These are phyloP conservation scores for Pelecanus crispus DNA, from an alignment of 2,113 vertebrate species.

Conservation along the genomic window DNA sequence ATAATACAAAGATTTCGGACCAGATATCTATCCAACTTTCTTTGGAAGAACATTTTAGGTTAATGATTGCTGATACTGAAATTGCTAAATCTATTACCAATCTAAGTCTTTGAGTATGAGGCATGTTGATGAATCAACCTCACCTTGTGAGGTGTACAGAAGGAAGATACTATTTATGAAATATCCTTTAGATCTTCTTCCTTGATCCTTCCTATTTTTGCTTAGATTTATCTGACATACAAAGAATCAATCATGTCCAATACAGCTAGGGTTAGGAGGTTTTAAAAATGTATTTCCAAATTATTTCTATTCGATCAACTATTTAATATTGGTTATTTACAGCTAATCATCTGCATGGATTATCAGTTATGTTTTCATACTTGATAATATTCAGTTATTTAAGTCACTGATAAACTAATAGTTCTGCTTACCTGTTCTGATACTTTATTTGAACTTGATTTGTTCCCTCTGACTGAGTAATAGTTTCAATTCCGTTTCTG, in stretches of 20 bases:
- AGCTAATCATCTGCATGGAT: not conserved
- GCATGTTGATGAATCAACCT: not conserved
- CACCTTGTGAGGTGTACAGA: not conserved
- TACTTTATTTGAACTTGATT: not conserved
- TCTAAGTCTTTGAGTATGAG: not conserved
- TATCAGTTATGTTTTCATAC: not conserved
- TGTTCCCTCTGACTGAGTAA: not conserved
- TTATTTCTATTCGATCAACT: not conserved
- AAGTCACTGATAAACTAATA: not conserved
- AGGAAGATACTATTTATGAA: not conserved
- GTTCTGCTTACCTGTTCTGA: not conserved
- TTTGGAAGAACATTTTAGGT: not conserved
- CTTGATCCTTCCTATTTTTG: not conserved
- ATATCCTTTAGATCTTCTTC: not conserved
- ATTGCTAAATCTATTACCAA: not conserved
- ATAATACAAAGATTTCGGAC: not conserved
- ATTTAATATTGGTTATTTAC: not conserved
- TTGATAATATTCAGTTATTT: not conserved
- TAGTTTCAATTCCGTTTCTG: not conserved
- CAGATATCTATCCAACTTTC: not conserved
- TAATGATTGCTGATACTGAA: not conserved
- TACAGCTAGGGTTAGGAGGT: fast-evolving
- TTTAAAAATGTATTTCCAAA: not conserved
- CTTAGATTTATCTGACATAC: not conserved
- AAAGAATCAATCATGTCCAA: not conserved